phyloP scores from a whole-genome alignment of 2,888 invertebrate species.

The Rugalucina vietnamica region DNA sequence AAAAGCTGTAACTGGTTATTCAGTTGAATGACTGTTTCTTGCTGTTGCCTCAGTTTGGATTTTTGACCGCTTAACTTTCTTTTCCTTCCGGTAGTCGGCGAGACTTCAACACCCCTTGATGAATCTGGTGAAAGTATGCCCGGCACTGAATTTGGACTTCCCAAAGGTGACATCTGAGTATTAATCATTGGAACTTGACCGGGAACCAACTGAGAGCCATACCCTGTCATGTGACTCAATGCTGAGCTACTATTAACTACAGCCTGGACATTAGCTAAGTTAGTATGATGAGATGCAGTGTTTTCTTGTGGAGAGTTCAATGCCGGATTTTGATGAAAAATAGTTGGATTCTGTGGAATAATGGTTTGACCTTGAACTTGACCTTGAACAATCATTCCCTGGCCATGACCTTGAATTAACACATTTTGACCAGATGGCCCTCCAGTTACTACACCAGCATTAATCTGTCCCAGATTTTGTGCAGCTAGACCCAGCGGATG shows the following conservation, averaged over 20 bases:
- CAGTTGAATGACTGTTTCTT: constrained; percentile 20
- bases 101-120: background rate
- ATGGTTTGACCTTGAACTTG: constrained; percentile 36
- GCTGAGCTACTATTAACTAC: constrained; percentile 34
- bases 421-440: constrained; percentile 56
- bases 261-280: constrained; percentile 50
- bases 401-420: constrained; percentile 52
- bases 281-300: constrained; percentile 40
- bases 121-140: background rate
- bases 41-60: constrained; percentile 5
- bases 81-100: background rate
- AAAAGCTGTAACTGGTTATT: constrained; percentile 61
- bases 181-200: constrained; percentile 49
- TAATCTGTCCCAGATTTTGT: constrained; percentile 51
- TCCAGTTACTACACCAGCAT: constrained; percentile 39
- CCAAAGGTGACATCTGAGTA: constrained; percentile 32
- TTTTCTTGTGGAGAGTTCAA: constrained; percentile 11
- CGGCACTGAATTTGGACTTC: background rate
- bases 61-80: constrained; percentile 9
- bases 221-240: constrained; percentile 26
- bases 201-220: constrained; percentile 23
- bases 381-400: constrained; percentile 55
- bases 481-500: constrained; percentile 44
- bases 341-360: background rate
- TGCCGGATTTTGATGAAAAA: constrained; percentile 53